Percentiles rank a stretch among this genome's conserved stretches.
These are phyloP conservation scores for Dinomys branickii DNA, from an alignment of 2,113 vertebrate species.

Conservation along the genomic window DNA sequence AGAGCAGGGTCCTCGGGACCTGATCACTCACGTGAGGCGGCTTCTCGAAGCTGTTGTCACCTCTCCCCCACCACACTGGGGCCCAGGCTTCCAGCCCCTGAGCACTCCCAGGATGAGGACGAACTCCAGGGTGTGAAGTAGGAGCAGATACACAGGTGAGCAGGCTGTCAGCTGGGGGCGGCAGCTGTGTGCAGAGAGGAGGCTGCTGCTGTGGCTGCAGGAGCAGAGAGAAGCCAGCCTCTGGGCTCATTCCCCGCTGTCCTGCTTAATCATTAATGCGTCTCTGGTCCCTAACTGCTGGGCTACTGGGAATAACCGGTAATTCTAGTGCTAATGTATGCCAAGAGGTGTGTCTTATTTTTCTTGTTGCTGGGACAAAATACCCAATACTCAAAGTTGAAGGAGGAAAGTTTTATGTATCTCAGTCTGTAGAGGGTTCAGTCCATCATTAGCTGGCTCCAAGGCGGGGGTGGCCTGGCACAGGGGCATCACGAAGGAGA, in stretches of 20 bases:
- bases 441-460: background rate
- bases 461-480: background rate
- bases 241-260: background rate
- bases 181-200: background rate
- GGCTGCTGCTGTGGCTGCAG: background rate
- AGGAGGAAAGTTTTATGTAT: background rate
- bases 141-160: accelerated
- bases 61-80: background rate
- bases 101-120: background rate
- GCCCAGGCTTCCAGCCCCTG: background rate
- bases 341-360: background rate
- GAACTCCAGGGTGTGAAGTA: background rate
- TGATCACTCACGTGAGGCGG: background rate
- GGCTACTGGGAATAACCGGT: background rate
- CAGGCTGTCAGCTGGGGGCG: background rate
- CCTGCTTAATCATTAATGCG: background rate
- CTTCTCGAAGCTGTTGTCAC: background rate
- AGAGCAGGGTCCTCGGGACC: background rate
- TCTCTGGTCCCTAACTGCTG: background rate
- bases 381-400: background rate
- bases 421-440: background rate
- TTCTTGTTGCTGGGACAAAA: background rate
- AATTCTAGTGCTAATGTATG: background rate
- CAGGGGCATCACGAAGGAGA: background rate
- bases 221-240: background rate